Percentiles rank a stretch among this genome's conserved stretches.
These are phyloP conservation scores for Ophiodon elongatus DNA, from an alignment of 2,113 vertebrate species.

Conservation along the genomic window DNA sequence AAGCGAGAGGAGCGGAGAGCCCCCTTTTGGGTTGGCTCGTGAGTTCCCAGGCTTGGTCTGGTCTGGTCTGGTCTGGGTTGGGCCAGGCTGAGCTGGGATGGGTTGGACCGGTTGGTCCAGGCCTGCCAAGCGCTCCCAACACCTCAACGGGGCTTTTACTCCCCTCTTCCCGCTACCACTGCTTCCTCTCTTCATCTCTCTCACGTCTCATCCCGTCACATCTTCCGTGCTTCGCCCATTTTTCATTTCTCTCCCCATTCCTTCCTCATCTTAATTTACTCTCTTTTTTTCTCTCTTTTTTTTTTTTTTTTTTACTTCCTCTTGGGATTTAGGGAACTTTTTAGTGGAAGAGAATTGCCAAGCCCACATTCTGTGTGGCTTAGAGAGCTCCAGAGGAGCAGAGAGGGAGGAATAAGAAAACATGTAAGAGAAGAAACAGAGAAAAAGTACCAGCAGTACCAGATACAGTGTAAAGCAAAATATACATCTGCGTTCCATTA, in stretches of 20 bases:
- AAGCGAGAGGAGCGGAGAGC: conserved; percentile 64
- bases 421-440: conserved; percentile 68
- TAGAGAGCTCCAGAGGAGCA: conserved; percentile 73
- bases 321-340: conserved; percentile 64
- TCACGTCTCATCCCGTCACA: conserved; percentile 42
- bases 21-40: conserved; percentile 70
- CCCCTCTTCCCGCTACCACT: conserved; percentile 37
- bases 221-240: conserved; percentile 33
- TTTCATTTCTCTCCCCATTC: conserved; percentile 43
- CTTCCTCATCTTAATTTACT: conserved; percentile 35
- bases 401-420: conserved; percentile 77
- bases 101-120: conserved; percentile 30
- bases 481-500: conserved; percentile 86
- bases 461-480: conserved; percentile 78
- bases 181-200: conserved; percentile 46
- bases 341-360: conserved; percentile 69
- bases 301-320: conserved; percentile 55
- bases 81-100: conserved; percentile 13
- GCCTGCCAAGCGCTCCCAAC: conserved; percentile 42
- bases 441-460: conserved; percentile 45
- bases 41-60: conserved; percentile 51
- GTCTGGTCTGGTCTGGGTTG: conserved; percentile 35
- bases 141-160: conserved; percentile 55
- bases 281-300: not conserved
- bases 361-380: conserved; percentile 80